A percentile compares a stretch with the other conserved stretches of the same genome.
Conservation (phyloP, 2,113 vertebrate genomes). For the Heliornis fulica region DNA sequence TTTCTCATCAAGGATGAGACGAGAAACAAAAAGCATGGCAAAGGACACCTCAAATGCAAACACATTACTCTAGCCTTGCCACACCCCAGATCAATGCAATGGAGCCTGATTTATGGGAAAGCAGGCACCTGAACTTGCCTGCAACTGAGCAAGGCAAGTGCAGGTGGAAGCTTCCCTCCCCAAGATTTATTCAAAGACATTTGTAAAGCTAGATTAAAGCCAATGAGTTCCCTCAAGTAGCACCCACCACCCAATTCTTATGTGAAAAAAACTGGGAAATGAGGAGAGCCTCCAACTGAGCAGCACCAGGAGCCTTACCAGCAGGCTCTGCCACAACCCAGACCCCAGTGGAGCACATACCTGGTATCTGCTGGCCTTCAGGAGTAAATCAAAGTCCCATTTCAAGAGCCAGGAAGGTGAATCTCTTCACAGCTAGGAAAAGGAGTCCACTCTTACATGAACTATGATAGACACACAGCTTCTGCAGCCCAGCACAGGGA, state of each 20-base stretch:
- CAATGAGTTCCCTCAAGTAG: background rate
- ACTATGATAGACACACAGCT: accelerated
- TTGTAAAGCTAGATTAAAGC: background rate
- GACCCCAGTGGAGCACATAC: background rate
- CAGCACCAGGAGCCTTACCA: background rate
- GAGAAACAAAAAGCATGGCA: background rate
- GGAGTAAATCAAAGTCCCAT: background rate
- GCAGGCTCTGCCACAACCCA: background rate
- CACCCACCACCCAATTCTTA: background rate
- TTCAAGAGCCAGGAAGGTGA: accelerated
- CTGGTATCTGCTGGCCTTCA: background rate
- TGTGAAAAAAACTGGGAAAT: background rate
- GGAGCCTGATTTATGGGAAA: background rate
- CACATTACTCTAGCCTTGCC: background rate
- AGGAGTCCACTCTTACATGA: background rate
- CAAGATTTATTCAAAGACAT: background rate
- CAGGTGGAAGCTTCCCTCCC: background rate
- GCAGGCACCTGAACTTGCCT: background rate
- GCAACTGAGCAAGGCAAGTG: background rate
- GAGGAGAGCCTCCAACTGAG: background rate
- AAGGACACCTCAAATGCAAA: background rate
- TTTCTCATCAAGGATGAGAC: background rate
- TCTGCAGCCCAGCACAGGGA: accelerated
- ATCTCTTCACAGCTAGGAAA: background rate
- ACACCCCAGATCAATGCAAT: background rate